Conservation (phyloP, 2,888 invertebrate genomes). For the Cataglyphis rosenhaueri region DNA sequence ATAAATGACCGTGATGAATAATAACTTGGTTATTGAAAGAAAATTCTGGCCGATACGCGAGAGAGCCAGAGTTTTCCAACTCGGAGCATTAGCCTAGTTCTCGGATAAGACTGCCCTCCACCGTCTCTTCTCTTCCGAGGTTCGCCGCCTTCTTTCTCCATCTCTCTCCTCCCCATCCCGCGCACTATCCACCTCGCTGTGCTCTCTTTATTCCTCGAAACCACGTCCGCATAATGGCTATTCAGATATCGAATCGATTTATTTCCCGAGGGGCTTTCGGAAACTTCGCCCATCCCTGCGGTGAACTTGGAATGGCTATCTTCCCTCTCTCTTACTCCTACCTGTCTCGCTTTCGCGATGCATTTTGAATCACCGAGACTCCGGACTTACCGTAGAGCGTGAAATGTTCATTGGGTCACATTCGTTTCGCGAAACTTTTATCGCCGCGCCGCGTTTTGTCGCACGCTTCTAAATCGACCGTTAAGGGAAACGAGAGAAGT, state of each 20-base stretch:
- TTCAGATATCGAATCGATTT: slow-evolving; percentile 82
- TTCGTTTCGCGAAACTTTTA: slow-evolving; percentile 50
- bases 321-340: slow-evolving; percentile 30
- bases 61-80: slow-evolving; percentile 75
- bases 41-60: slow-evolving; percentile 71
- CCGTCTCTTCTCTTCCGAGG: slow-evolving; percentile 3
- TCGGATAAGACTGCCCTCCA: slow-evolving; percentile 55
- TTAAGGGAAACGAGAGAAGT: slow-evolving; percentile 39
- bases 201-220: slow-evolving; percentile 59
- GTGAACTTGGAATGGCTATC: slow-evolving; percentile 63
- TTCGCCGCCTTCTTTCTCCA: background rate
- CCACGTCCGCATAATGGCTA: slow-evolving; percentile 78
- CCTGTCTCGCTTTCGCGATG: slow-evolving; percentile 44
- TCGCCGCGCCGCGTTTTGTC: slow-evolving; percentile 34
- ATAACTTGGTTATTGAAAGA: slow-evolving; percentile 79
- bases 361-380: slow-evolving; percentile 41
- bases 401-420: slow-evolving; percentile 41
- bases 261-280: slow-evolving; percentile 75
- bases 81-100: slow-evolving; percentile 81
- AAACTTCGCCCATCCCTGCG: slow-evolving; percentile 65
- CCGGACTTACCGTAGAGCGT: slow-evolving; percentile 29
- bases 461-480: slow-evolving; percentile 37
- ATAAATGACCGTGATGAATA: slow-evolving; percentile 77
- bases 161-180: slow-evolving; percentile 22
- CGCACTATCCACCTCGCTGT: slow-evolving; percentile 53